Evolutionary conservation across 2,888 invertebrate genomes (phyloP), one percentile per base, ranked within the genome.

Genomic region (Drosophila niveifrons): DNA sequence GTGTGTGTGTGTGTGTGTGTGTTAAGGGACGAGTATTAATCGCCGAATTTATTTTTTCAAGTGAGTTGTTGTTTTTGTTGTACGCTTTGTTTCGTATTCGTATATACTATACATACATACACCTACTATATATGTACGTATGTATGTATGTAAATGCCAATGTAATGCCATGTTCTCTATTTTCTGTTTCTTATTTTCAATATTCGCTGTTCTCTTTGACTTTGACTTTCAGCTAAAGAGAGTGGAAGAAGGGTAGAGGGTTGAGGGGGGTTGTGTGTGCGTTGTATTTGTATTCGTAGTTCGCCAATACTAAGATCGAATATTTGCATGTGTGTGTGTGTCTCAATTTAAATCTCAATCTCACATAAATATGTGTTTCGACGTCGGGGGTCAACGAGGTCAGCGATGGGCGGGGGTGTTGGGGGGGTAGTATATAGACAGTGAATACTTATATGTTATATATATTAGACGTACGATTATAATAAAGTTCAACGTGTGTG

Each of bases 261-360:
- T 47, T 31, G n/a, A 17, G 29, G n/a, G 43, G 2, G 10, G 43
- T 17, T 9, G 17, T 29, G 50, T 56, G 43, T 50, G 55, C 50
- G 10, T n/a, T 36, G 34, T 6, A 43, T 63, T 43, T 64, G 53
- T 53, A 69, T 69, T 71, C 64, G 53, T 51, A 46, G 15, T 18
- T 48, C 2, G 39, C 39, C 39, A 39, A 39, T 13, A 15, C 39
- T 39, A 6, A n/a, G 2, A n/a, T 34, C 29, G 15, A 3, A 13
- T 34, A 18, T 1, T 34, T 17, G 28, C 11, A 8, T 8, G 23
- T 23, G 23, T 23, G 23, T 29, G 15, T 50, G 1, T n/a, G 31
- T 41, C 10, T 51, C 13, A 41, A 55, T 55, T 2, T 43, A 17
- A n/a, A 29, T 17, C 7, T 51, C 48, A 41, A 43, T 39, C 39